Evolutionary conservation across 2,113 vertebrate genomes (phyloP), one percentile per base, ranked within the genome.

Genomic region (Piprites chloris): DNA sequence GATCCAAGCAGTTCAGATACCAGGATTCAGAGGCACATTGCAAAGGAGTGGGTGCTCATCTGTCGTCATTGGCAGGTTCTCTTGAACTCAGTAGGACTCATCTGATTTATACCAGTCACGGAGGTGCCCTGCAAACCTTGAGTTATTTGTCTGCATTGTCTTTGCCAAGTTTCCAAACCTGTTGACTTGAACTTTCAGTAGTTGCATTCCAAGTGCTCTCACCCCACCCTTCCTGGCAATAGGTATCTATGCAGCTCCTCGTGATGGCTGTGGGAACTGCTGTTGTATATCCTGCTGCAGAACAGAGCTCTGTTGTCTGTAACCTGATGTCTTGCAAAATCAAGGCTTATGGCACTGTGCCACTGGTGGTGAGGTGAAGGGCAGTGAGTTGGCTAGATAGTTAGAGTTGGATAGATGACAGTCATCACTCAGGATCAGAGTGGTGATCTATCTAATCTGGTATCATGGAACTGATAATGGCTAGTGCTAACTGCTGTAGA

Each of bases 151-250:
- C 86, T 94, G 63, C 0, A 0, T 32, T 59, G 72, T 44, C 93
- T 68, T 89, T 91, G 88, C 95, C 85, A 96, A 88, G 58, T 94
- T 95, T 94, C 79, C 56, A 58, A 89, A 95, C 76, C 82, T 86
- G 82, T 90, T 92, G 83, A 96, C 72, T 96, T 96, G 84, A 96
- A 88, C 95, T 94, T 92, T 92, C 72, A 84, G 65, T 66, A 67
- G 52, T 2, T 90, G 72, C 63, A 27, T 93, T 96, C 75, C 47
- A 84, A 88, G 74, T 44, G 52, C 61, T 93, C 56, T 86, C 44
- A 87, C 65, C 39, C 39, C 79, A 74, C 92, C 86, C 73, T 81
- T 93, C 83, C 83, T 93, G 88, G 93, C 94, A 91, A n/a, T 37
- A 84, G 82, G 73, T 86, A 86, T 49, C 82, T 68, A 47, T 0